Evolutionary conservation across 2,113 vertebrate genomes (phyloP), one percentile per base, ranked within the genome.

Genomic region (Hyperoodon ampullatus): DNA sequence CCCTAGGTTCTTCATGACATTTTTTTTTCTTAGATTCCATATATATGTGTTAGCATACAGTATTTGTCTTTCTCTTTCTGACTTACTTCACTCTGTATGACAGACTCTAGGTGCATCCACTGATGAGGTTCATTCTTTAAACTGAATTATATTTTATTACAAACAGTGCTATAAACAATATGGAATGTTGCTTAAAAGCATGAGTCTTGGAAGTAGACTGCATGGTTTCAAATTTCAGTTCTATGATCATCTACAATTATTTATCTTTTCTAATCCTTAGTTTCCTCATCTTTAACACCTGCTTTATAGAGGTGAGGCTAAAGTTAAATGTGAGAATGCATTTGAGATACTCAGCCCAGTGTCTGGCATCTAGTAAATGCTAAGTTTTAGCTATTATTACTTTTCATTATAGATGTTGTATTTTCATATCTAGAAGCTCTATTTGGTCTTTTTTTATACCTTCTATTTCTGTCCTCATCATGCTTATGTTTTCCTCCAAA

Each of bases 141-240:
- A 60, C 61, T 26, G 33, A 87, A 65, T 92, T 71, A 26, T 55
- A 75, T 80, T 89, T 81, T 65, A 71, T 71, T 81, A 24, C 39
- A 84, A 80, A 75, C 10, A 75, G 50, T 81, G 44, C 53, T 86
- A 53, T 74, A 74, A 50, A 72, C 74, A 75, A 87, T 16, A 33
- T 15, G 65, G 55, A 85, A 93, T 80, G 39, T 53, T 87, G 21
- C 74, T 95, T 93, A 84, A 94, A 94, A 97, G 21, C 30, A 35
- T 50, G 30, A 74, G 55, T 39, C 61, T 94, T 65, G 66, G 30
- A 86, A 16, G 28, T 60, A 13, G 39, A 55, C 24, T 47, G 5
- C 26, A 8, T 55, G 44, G 42, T 61, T 87, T 78, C 75, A 78
- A 24, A 18, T 63, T 70, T 93, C 66, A 70, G 33, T 65, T 82